Conservation (phyloP, 1,140 invertebrate genomes). For the Holotrichia oblita region DNA sequence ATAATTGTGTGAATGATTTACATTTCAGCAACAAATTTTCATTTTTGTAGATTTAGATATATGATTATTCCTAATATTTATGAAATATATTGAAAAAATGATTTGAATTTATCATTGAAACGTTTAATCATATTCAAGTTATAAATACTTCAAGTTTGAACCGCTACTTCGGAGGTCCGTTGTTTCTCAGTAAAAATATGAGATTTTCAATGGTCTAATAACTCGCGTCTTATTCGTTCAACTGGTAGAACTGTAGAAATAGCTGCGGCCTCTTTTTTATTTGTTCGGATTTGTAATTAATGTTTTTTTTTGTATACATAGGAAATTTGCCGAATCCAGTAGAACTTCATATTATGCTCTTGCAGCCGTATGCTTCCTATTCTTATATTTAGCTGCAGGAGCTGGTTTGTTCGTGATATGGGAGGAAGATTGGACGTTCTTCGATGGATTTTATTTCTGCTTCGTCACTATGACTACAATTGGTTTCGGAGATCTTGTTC, state of each 20-base stretch:
- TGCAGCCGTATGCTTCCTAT: conserved; percentile 75
- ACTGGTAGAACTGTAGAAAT: no score
- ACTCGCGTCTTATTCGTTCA: no score
- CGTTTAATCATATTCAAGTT: no score
- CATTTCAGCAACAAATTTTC: no score
- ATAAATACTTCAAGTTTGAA: background rate
- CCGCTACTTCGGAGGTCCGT: background rate
- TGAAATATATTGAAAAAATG: no score
- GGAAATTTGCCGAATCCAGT: conserved; percentile 41
- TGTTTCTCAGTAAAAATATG: no score
- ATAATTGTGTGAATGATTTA: no score
- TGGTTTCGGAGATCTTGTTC: conserved; percentile 91
- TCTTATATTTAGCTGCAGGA: conserved; percentile 81
- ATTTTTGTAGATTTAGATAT: no score
- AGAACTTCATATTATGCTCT: conserved; percentile 70
- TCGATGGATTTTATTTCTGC: conserved; percentile 93
- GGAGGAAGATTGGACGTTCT: conserved; percentile 90
- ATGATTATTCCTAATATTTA: no score
- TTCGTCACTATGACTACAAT: conserved; percentile 96
- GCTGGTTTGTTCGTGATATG: conserved; percentile 76
- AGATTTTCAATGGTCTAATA: no score
- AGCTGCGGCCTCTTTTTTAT: background rate
- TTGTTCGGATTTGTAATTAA: background rate
- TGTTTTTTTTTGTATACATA: background rate
- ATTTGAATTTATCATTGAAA: no score